Base-by-base conservation (phyloP, 2,113 vertebrate species). In the Ramphastos sulfuratus region DNA sequence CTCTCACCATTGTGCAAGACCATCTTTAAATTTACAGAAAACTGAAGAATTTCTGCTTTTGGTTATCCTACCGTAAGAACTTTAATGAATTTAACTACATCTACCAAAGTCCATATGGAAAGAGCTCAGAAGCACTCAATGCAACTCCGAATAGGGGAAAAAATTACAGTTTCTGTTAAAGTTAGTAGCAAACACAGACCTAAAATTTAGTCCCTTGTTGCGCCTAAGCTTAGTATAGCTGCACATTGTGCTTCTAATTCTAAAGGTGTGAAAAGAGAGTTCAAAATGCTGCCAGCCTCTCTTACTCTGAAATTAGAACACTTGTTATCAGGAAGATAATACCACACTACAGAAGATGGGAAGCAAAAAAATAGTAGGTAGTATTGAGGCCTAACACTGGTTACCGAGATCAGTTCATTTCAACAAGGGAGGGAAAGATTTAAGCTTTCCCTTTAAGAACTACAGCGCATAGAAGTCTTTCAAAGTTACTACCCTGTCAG, bases 381-480 rank as follows among this genome's bases (percentile, higher is more conserved):
- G 35, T n/a, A 37, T 67, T 75, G 63, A 0, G 1, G 58, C 25
- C 65, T 82, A 46, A 52, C 9, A 28, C 0, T 54, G 48, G 46
- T 79, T 44, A 82, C 50, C 66, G 84, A 72, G n/a, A 89, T 44
- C 23, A 44, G 39, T 55, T 85, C 27, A 59, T 73, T 89, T 14
- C 39, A 76, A 59, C 46, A 89, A 46, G 1, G 0, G 12, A 70
- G 15, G 12, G 19, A 63, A 90, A 71, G 27, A 74, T 74, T 90
- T 88, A 42, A 74, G 70, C 21, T 65, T 71, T 89, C 59, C 20
- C 63, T 87, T 84, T 67, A 82, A 72, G 93, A 93, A 84, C 6
- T 17, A 58, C 46, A 91, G 72, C 12, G 5, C 44, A 84, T 0
- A 78, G 48, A 82, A 60, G 9, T 50, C 19, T 89, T 92, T 84